phyloP scores from a whole-genome alignment of 2,888 invertebrate species.

The Petrophora chlorosata region DNA sequence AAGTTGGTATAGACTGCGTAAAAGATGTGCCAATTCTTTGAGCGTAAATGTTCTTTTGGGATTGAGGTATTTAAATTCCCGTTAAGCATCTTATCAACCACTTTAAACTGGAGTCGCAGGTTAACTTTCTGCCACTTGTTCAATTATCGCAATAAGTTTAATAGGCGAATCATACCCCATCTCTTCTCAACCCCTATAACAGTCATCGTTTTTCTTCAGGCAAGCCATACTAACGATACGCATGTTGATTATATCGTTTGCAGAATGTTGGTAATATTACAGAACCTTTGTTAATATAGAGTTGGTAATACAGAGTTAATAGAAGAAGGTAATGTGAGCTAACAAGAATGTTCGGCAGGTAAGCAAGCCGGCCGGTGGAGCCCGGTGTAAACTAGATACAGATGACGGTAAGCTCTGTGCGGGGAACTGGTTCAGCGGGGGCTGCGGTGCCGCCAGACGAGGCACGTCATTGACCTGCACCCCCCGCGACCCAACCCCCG shows the following conservation, averaged over 20 bases:
- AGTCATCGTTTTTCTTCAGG: neutral
- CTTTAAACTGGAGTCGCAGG: too few species aligned
- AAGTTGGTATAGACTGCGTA: too few species aligned
- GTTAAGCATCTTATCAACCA: too few species aligned
- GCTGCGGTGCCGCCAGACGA: conserved; percentile 64
- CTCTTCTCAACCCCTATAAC: neutral
- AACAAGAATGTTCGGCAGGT: conserved; percentile 67
- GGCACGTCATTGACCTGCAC: conserved; percentile 80
- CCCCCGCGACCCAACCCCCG: conserved; percentile 44
- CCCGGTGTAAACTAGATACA: conserved; percentile 68
- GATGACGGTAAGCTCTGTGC: conserved; percentile 69
- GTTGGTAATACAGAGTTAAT: too few species aligned
- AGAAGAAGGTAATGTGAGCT: too few species aligned
- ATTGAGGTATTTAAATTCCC: too few species aligned
- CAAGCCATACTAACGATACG: neutral
- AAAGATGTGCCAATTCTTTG: too few species aligned
- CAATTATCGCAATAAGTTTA: too few species aligned
- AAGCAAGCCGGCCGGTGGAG: conserved; percentile 49
- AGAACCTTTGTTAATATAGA: too few species aligned
- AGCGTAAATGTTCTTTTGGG: too few species aligned
- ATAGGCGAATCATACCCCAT: neutral
- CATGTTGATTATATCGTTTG: conserved; percentile 30
- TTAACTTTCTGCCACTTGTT: too few species aligned
- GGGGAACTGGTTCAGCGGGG: conserved; percentile 46
- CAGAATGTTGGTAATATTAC: conserved; percentile 42